phyloP scores from a whole-genome alignment of 1,140 invertebrate genomes.

The Leptinotarsa texana region DNA sequence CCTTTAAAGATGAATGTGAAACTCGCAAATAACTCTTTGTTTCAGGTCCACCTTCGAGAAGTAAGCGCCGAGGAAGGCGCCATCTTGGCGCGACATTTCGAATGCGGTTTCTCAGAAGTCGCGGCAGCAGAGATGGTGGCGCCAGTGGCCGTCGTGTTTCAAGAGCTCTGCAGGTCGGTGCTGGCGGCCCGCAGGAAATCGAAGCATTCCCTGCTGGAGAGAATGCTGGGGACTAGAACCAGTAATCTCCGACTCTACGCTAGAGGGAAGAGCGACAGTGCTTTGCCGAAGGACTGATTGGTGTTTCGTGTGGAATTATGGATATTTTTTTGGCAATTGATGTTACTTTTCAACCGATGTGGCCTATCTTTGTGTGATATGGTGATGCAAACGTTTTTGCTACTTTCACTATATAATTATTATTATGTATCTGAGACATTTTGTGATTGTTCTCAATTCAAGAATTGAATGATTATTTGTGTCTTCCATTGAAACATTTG shows the following conservation, averaged over 20 bases:
- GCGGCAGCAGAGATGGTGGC: constrained; percentile 84
- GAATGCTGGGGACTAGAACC: constrained; percentile 76
- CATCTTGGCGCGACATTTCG: constrained; percentile 83
- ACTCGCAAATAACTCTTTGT: background rate
- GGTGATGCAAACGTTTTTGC: too few relatives aligned
- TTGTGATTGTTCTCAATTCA: too few relatives aligned
- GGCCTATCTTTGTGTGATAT: too few relatives aligned
- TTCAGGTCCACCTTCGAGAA: constrained; percentile 76
- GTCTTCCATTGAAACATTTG: too few relatives aligned
- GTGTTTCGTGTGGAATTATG: background rate
- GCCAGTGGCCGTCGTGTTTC: constrained; percentile 80
- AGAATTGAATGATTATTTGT: too few relatives aligned
- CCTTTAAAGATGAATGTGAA: too few relatives aligned
- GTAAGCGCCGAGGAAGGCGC: constrained; percentile 87
- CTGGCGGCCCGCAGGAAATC: constrained; percentile 75
- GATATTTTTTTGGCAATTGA: background rate
- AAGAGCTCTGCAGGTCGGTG: constrained; percentile 79
- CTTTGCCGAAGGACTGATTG: constrained; percentile 76
- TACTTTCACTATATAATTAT: too few relatives aligned
- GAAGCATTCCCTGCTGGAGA: constrained; percentile 79
- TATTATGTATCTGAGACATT: too few relatives aligned
- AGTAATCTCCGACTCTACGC: constrained; percentile 72
- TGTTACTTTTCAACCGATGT: too few relatives aligned
- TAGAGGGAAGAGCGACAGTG: constrained; percentile 83
- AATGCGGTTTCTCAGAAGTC: constrained; percentile 87